Conservation (phyloP, 2,888 invertebrate genomes). For the Cyrtodaria siliqua region DNA sequence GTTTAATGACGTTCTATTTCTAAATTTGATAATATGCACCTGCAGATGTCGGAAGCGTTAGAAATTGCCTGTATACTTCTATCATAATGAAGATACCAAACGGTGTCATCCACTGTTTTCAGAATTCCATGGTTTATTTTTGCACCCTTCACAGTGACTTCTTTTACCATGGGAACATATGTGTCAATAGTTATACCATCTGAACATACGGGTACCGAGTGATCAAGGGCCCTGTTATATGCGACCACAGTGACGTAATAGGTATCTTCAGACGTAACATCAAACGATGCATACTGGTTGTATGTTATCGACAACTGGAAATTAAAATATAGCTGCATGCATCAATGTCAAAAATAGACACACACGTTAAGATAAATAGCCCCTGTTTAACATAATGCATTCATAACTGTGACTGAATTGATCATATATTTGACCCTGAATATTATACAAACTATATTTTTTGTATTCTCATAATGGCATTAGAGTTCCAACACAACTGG, state of each 20-base stretch:
- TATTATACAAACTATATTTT: too few relatives aligned
- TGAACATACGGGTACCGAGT: conserved; percentile 65
- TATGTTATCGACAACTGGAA: conserved; percentile 44
- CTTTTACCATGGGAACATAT: conserved; percentile 39
- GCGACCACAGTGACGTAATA: conserved; percentile 70
- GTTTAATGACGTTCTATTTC: too few relatives aligned
- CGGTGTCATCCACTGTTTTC: conserved; percentile 1
- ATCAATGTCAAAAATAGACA: too few relatives aligned
- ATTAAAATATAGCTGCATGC: too few relatives aligned
- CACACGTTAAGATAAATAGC: too few relatives aligned
- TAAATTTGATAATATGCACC: conserved; percentile 23
- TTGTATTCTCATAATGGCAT: too few relatives aligned
- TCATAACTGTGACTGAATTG: too few relatives aligned
- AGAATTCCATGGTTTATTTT: conserved; percentile 40
- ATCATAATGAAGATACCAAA: conserved; percentile 36
- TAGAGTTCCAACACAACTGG: too few relatives aligned
- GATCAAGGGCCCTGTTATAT: conserved; percentile 60
- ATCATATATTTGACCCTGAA: too few relatives aligned
- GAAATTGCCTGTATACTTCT: conserved; percentile 18
- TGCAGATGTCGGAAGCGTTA: conserved; percentile 18
- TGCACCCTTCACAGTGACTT: conserved; percentile 46
- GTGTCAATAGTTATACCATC: conserved; percentile 65
- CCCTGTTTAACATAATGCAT: too few relatives aligned
- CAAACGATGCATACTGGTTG: conserved; percentile 34
- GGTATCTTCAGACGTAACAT: conserved; percentile 47